A percentile compares a stretch with the other conserved stretches of the same genome.
phyloP scores from a whole-genome alignment of 2,888 invertebrate genomes.

The Caenorhabditis sp. region DNA sequence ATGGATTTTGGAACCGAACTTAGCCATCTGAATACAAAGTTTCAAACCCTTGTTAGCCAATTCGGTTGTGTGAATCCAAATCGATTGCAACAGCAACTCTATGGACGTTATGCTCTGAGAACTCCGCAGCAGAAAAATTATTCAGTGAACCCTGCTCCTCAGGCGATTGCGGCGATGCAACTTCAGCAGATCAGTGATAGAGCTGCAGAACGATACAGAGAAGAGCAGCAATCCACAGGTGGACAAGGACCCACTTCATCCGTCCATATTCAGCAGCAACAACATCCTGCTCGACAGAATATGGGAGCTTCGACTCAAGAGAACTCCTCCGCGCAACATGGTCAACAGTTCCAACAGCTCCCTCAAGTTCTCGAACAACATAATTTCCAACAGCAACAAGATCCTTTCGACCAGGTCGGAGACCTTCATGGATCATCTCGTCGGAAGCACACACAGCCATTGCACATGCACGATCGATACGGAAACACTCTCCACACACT shows the following conservation, averaged over 20 bases:
- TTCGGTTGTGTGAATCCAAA: neutral
- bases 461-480: too few species aligned
- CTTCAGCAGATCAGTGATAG: neutral
- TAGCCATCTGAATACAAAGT: constrained; percentile 44
- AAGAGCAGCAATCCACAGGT: neutral
- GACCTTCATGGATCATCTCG: constrained; percentile 20
- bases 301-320: neutral
- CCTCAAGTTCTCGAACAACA: too few species aligned
- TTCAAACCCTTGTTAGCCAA: constrained; percentile 16
- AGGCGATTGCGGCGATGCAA: constrained; percentile 35
- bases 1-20: constrained; percentile 63
- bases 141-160: constrained; percentile 9
- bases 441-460: constrained; percentile 16
- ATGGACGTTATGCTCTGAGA: constrained; percentile 40
- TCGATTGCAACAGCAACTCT: constrained; percentile 38
- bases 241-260: neutral
- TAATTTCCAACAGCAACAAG: neutral
- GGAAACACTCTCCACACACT: constrained; percentile 38
- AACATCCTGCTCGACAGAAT: neutral
- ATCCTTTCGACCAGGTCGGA: neutral
- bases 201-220: constrained; percentile 31
- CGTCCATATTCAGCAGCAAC: neutral
- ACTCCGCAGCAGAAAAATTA: constrained; percentile 1
- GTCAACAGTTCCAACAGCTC: neutral
- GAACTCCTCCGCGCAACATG: neutral